Evolutionary conservation across 92 coral and sea anemone genomes (phyloP).

Genomic region (Montipora capitata): DNA sequence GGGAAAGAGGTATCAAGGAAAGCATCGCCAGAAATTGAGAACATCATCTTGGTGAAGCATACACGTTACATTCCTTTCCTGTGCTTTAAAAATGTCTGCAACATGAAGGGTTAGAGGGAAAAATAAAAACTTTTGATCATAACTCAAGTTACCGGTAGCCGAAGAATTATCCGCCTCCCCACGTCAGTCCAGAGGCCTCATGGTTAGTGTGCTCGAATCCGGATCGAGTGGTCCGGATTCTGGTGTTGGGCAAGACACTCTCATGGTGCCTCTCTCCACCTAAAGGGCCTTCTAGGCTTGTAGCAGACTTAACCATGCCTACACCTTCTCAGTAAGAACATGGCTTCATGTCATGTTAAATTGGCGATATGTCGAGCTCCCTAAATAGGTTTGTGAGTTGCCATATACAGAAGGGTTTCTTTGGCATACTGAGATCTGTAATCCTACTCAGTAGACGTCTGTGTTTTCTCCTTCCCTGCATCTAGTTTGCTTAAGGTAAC

Average conservation of each 20-base stretch:
- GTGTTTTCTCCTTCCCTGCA: background rate
- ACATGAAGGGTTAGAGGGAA: background rate
- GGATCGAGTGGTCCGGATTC: too few relatives aligned
- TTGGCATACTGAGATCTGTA: background rate
- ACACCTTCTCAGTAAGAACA: background rate
- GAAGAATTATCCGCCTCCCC: background rate
- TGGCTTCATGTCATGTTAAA: background rate
- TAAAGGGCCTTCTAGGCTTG: too few relatives aligned
- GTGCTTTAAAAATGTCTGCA: background rate
- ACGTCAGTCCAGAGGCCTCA: too few relatives aligned
- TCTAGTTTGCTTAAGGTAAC: background rate
- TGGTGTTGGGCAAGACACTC: too few relatives aligned
- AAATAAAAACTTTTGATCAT: background rate
- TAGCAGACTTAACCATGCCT: too few relatives aligned
- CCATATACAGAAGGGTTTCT: background rate
- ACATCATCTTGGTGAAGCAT: too few relatives aligned
- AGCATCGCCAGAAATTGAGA: too few relatives aligned
- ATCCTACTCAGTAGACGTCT: background rate
- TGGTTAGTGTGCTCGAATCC: too few relatives aligned
- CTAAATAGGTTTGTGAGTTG: background rate
- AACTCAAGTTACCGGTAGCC: background rate
- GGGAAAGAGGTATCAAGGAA: too few relatives aligned
- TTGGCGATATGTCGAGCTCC: background rate
- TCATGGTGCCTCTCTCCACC: too few relatives aligned
- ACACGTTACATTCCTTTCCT: background rate